Evolutionary conservation across 2,888 invertebrate species (phyloP).

Genomic region (Eueremaeus valkanovi): DNA sequence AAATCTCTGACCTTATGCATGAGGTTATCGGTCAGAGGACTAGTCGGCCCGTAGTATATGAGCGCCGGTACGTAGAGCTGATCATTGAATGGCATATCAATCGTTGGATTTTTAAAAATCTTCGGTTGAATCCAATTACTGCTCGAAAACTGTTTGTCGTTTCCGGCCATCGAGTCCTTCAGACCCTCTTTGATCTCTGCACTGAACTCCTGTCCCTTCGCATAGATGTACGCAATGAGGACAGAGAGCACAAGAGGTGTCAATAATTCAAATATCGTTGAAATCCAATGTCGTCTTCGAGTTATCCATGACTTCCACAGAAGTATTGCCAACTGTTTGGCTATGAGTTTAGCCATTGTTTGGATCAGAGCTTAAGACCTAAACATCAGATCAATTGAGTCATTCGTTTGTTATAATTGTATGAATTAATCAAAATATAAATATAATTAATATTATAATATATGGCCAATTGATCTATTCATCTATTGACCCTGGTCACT

Average conservation of each 20-base stretch:
- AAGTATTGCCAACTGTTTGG: slow-evolving; percentile 23
- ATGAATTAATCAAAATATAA: too few species aligned
- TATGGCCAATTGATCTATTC: too few species aligned
- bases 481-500: too few species aligned
- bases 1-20: not conserved
- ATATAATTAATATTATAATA: too few species aligned
- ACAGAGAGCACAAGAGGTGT: slow-evolving; percentile 31
- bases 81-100: not conserved
- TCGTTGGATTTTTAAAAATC: not conserved
- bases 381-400: not conserved
- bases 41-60: not conserved
- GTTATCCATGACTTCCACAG: slow-evolving; percentile 39
- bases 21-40: not conserved
- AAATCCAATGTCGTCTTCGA: slow-evolving; percentile 29
- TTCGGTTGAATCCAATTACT: not conserved
- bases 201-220: not conserved
- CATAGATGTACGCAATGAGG: not conserved
- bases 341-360: not conserved
- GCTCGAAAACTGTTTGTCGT: not conserved
- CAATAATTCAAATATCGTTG: slow-evolving; percentile 35
- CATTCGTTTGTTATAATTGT: not conserved
- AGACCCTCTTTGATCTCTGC: not conserved
- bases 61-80: too few species aligned
- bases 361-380: not conserved
- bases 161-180: not conserved